A percentile compares a stretch with the other conserved stretches of the same genome.
phyloP scores from a whole-genome alignment of 1,140 invertebrate genomes.

The Neotoxoptera formosana region DNA sequence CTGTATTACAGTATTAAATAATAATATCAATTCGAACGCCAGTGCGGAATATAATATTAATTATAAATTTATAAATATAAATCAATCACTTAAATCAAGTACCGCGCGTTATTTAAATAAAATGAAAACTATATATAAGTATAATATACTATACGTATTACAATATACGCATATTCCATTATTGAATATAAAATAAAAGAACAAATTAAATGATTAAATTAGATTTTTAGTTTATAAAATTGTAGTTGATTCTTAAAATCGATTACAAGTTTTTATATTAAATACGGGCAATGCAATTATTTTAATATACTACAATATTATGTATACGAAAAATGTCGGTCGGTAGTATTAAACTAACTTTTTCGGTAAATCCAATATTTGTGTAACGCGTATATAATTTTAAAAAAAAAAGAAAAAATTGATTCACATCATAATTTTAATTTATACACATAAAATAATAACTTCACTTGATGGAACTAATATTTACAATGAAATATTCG shows the following conservation, averaged over 20 bases:
- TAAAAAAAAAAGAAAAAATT: neutral
- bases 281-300: neutral
- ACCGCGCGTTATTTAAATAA: neutral
- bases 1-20: neutral
- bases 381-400: neutral
- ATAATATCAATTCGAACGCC: neutral
- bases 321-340: neutral
- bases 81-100: neutral
- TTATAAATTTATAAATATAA: too few species aligned
- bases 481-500: too few species aligned
- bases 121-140: neutral
- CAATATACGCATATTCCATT: neutral
- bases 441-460: neutral
- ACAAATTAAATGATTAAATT: neutral
- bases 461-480: too few species aligned
- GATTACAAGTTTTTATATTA: neutral
- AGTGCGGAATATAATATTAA: neutral
- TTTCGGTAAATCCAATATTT: neutral
- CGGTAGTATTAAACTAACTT: neutral
- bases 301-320: neutral
- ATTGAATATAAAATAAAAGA: neutral
- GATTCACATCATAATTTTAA: neutral
- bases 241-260: neutral
- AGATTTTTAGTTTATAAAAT: neutral
- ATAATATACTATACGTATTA: neutral